Base-by-base conservation (phyloP, 2,888 invertebrate genomes). In the Erynnis tages region DNA sequence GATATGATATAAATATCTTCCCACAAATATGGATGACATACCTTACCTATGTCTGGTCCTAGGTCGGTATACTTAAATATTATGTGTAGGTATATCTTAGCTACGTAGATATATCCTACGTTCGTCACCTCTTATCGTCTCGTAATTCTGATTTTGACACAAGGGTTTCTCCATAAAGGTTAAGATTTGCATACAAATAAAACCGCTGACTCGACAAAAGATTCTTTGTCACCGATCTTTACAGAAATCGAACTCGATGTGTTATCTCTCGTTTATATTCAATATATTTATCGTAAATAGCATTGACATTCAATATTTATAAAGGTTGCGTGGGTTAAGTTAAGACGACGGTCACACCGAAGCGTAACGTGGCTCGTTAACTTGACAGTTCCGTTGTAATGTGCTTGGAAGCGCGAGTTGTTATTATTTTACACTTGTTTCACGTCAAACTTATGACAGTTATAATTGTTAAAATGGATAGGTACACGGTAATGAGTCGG, bases 231-330 rank as follows among this genome's bases (percentile, higher is more conserved):
- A 79, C 77, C 73, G 69, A 79, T 81, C 83, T 81, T 73, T 73
- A 79, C 75, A 69, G 74, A 68, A 79, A 83, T 82, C 77, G 75
- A 75, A 71, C 61, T 69, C 64, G 80, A 86, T 84, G 76, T 67
- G 80, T 79, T 83, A 87, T 87, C 85, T 79, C 77, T 78, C 79
- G 83, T 86, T 82, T 81, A 81, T 80, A 88, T 86, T 87, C 84
- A 85, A 82, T 77, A 76, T 78, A 84, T 81, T 73, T 74, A 73
- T 81, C 71, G 77, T 83, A 82, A 82, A 82, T 83, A 82, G 65
- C 79, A 84, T 82, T 82, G 81, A 81, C 76, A 83, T 83, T 82
- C 78, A 82, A 81, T 86, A 84, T 85, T 85, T 85, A 83, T 87
- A 82, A 82, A 83, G 83, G 82, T 82, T 77, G 82, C 78, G 84